phyloP scores from a whole-genome alignment of 2,888 invertebrate genomes.

The Andrena minutula region DNA sequence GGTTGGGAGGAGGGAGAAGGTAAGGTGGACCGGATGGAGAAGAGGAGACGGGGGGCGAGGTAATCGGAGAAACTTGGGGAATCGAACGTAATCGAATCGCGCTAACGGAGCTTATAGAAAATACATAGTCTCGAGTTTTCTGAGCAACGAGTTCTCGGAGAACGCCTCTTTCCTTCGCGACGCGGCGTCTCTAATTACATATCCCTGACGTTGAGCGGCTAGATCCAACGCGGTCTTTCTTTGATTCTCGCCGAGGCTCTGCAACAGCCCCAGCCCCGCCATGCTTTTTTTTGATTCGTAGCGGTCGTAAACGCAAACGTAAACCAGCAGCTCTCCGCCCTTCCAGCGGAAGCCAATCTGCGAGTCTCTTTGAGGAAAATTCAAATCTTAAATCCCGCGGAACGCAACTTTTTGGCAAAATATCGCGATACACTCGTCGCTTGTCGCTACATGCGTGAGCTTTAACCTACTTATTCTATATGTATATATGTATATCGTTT shows the following conservation, averaged over 20 bases:
- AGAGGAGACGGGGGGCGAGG: neutral
- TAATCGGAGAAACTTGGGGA: neutral
- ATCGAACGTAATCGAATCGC: conserved; percentile 36
- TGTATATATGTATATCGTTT: conserved; percentile 33
- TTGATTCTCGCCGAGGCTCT: conserved; percentile 27
- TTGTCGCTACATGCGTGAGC: conserved; percentile 54
- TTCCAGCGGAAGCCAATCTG: conserved; percentile 8
- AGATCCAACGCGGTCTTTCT: conserved; percentile 11
- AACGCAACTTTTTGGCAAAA: conserved; percentile 74
- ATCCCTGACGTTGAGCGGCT: conserved; percentile 4
- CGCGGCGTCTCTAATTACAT: neutral
- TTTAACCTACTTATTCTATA: conserved; percentile 54
- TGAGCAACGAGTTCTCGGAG: conserved; percentile 48
- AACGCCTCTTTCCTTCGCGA: neutral
- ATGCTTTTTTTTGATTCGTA: conserved; percentile 28
- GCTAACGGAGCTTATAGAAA: conserved; percentile 55
- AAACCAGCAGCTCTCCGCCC: neutral
- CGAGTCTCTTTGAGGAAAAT: conserved; percentile 18
- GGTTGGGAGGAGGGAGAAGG: too few relatives aligned
- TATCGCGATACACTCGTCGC: conserved; percentile 57
- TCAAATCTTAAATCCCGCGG: conserved; percentile 44
- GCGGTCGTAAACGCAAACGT: conserved; percentile 4
- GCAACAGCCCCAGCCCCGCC: neutral
- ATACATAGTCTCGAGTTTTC: conserved; percentile 54
- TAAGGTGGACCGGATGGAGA: neutral